These are phyloP conservation scores for Pluvianellus socialis DNA, from an alignment of 2,113 vertebrate genomes.

Conservation along the genomic window DNA sequence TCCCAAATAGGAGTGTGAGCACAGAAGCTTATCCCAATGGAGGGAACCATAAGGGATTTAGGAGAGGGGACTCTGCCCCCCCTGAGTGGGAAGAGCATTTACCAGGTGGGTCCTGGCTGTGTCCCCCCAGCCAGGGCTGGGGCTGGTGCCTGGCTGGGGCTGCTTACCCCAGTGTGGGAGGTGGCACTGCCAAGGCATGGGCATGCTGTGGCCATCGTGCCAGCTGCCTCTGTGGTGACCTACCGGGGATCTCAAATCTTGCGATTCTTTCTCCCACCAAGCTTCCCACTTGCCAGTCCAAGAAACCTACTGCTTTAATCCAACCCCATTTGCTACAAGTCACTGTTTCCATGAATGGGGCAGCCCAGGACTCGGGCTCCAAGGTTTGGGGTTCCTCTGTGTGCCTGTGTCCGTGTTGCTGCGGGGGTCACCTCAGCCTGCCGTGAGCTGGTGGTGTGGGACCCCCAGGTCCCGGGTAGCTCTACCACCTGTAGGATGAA, in stretches of 20 bases:
- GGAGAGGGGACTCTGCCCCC: not conserved
- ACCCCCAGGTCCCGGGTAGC: too few species aligned
- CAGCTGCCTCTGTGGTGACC: not conserved
- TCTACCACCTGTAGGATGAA: not conserved
- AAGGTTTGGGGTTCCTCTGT: not conserved
- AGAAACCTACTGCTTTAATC: not conserved
- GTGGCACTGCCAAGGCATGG: fast-evolving
- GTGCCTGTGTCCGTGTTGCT: fast-evolving
- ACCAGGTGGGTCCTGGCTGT: not conserved
- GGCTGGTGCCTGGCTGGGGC: not conserved
- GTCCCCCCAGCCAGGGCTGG: too few species aligned
- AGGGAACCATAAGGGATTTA: too few species aligned
- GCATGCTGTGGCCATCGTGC: not conserved
- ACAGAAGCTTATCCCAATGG: too few species aligned
- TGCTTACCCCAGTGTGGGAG: fast-evolving
- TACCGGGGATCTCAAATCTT: not conserved
- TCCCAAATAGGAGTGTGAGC: too few species aligned
- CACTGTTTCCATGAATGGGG: fast-evolving
- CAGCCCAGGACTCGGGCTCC: fast-evolving
- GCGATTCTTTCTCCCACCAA: not conserved
- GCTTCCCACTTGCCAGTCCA: fast-evolving
- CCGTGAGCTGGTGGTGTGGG: not conserved
- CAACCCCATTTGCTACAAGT: not conserved
- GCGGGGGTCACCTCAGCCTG: not conserved
- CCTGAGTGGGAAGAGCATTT: not conserved